Conservation (phyloP, 2,113 vertebrate genomes). For the Cichladusa arquata region DNA sequence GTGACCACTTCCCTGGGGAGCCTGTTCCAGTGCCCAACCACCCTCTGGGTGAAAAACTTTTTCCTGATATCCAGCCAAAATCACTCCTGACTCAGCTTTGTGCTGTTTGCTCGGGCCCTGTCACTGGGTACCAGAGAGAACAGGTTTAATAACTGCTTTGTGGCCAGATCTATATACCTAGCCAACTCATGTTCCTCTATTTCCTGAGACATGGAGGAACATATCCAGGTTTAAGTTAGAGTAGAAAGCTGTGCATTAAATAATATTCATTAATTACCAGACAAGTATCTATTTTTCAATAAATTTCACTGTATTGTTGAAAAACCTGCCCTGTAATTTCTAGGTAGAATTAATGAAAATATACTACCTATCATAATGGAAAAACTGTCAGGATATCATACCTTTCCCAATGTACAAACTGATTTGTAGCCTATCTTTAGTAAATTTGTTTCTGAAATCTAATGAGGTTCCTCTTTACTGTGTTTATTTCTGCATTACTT, state of each 20-base stretch:
- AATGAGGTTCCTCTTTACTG: not conserved
- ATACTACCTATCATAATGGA: not conserved
- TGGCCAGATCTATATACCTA: not conserved
- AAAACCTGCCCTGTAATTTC: not conserved
- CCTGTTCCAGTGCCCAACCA: not conserved
- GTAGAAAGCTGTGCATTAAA: not conserved
- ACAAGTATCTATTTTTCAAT: not conserved
- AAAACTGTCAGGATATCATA: not conserved
- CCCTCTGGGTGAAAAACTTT: not conserved
- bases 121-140: not conserved
- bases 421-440: not conserved
- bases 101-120: accelerated
- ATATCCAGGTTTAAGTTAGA: not conserved
- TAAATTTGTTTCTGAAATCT: not conserved
- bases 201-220: not conserved
- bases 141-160: not conserved
- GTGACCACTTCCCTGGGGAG: not conserved
- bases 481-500: not conserved
- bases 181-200: not conserved
- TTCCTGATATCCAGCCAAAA: not conserved
- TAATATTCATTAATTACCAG: not conserved
- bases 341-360: not conserved
- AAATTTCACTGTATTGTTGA: accelerated
- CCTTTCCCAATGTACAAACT: not conserved
- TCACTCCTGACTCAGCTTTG: not conserved